These are phyloP conservation scores for Agonum fuliginosum DNA, from an alignment of 2,888 invertebrate species.

Conservation along the genomic window DNA sequence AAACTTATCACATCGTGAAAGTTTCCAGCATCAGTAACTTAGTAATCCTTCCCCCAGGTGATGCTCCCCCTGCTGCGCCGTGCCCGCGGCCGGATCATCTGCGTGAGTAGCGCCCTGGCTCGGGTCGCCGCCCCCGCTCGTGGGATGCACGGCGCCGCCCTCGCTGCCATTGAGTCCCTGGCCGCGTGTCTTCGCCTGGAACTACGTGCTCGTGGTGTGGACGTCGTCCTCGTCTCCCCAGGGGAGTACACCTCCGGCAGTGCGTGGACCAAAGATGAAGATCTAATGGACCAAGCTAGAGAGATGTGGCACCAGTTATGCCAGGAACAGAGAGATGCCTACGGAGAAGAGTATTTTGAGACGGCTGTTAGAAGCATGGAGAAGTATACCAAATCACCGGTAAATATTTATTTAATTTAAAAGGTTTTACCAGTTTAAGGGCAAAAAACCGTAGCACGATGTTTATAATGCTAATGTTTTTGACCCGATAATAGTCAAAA, in stretches of 20 bases:
- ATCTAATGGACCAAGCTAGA: conserved; percentile 77
- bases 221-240: conserved; percentile 89
- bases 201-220: conserved; percentile 86
- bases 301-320: conserved; percentile 88
- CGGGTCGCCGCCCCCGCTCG: conserved; percentile 87
- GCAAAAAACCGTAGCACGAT: too few relatives aligned
- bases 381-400: conserved; percentile 84
- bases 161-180: conserved; percentile 87
- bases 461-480: too few relatives aligned
- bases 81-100: conserved; percentile 86
- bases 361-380: conserved; percentile 86
- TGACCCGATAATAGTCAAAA: too few relatives aligned
- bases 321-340: conserved; percentile 85
- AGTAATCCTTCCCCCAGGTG: conserved; percentile 70
- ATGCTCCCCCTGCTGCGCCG: conserved; percentile 88
- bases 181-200: conserved; percentile 87
- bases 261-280: conserved; percentile 82
- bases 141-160: conserved; percentile 86
- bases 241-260: conserved; percentile 90
- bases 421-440: too few relatives aligned
- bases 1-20: neutral
- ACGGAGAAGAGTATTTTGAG: conserved; percentile 90
- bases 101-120: conserved; percentile 87
- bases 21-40: neutral
- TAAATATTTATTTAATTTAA: too few relatives aligned